These are phyloP conservation scores for Phaethon lepturus DNA, from an alignment of 2,113 vertebrate genomes.

Conservation along the genomic window DNA sequence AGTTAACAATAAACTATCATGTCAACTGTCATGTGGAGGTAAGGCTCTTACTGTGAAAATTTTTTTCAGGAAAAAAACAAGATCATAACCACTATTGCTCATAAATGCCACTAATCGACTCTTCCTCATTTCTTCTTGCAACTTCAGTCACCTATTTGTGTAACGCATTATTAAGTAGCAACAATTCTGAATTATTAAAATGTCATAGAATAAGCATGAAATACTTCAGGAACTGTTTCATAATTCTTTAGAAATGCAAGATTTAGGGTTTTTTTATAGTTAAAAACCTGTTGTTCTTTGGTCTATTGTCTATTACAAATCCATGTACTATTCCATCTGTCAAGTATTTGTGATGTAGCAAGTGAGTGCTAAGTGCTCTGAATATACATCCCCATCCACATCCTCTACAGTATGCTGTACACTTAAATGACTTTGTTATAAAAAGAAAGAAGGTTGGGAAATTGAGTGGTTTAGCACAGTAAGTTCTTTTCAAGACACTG, in stretches of 20 bases:
- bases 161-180: not conserved
- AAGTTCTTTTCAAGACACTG: not conserved
- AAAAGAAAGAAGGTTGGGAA: not conserved
- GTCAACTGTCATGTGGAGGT: not conserved
- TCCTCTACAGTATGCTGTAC: not conserved
- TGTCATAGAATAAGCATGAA: not conserved
- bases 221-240: constrained; percentile 1
- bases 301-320: not conserved
- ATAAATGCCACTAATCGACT: constrained; percentile 8
- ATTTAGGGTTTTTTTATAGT: not conserved
- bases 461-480: not conserved
- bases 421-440: not conserved
- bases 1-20: not conserved
- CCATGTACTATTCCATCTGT: not conserved
- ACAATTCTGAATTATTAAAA: not conserved
- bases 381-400: not conserved
- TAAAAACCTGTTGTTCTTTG: not conserved
- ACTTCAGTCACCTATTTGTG: constrained; percentile 20
- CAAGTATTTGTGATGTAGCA: not conserved
- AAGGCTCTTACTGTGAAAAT: not conserved
- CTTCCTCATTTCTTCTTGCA: constrained; percentile 53
- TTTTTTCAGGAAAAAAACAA: not conserved
- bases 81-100: not conserved
- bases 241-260: constrained; percentile 14
- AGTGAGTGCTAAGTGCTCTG: not conserved